Evolutionary conservation across 2,888 invertebrate species (phyloP).

Genomic region (Hymenopus coronatus): DNA sequence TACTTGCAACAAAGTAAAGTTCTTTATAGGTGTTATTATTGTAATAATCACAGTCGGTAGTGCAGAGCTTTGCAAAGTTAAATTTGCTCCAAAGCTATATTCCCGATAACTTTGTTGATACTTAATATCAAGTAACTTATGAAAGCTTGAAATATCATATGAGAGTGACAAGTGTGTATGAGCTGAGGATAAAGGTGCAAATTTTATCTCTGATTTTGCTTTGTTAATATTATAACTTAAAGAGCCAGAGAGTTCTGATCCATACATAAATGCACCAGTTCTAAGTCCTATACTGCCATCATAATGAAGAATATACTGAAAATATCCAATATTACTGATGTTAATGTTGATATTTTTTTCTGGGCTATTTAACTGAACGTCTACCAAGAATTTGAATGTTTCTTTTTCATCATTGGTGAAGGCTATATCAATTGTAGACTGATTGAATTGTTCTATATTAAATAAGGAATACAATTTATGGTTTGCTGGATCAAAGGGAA

Average conservation of each 20-base stretch:
- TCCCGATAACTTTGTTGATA: neutral
- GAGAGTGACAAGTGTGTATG: neutral
- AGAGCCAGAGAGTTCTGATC: neutral
- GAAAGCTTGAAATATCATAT: neutral
- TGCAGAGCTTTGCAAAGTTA: neutral
- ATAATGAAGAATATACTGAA: neutral
- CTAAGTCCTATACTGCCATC: neutral
- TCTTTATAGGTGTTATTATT: neutral
- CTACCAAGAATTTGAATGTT: neutral
- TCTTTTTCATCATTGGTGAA: neutral
- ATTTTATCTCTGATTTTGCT: neutral
- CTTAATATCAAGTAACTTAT: neutral
- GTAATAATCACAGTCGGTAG: neutral
- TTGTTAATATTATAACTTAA: neutral
- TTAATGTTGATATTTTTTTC: neutral
- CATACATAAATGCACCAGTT: neutral
- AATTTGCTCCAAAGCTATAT: neutral
- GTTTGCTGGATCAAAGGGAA: neutral
- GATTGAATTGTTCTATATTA: neutral
- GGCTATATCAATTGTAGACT: neutral
- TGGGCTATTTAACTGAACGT: neutral
- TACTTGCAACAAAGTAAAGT: neutral
- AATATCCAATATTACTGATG: neutral
- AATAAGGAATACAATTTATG: neutral
- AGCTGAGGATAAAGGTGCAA: neutral